Evolutionary conservation across 2,113 vertebrate species (phyloP).

Genomic region (Psilopsiagon aurifrons): DNA sequence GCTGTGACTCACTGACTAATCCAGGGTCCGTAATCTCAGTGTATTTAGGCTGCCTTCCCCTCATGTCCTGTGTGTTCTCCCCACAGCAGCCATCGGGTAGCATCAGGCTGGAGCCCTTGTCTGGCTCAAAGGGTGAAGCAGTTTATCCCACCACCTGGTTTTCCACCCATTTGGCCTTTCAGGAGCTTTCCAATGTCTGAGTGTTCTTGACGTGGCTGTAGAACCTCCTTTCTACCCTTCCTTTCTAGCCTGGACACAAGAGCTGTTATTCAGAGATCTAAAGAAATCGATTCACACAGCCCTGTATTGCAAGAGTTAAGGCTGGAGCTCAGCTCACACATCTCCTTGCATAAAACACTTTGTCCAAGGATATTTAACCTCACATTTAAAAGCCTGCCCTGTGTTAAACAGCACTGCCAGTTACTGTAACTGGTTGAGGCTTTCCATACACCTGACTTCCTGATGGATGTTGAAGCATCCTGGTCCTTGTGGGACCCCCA

Average conservation of each 20-base stretch:
- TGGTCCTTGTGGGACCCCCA: background rate
- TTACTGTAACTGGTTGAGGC: background rate
- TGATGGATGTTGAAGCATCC: background rate
- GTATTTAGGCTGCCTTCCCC: background rate
- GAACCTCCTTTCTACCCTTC: background rate
- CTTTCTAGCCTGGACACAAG: background rate
- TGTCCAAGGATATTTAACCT: background rate
- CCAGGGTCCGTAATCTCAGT: background rate
- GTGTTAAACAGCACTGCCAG: background rate
- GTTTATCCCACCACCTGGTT: background rate
- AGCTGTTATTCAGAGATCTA: background rate
- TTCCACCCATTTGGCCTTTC: background rate
- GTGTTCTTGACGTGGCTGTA: background rate
- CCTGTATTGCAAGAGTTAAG: background rate
- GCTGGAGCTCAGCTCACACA: background rate
- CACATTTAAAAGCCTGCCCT: background rate
- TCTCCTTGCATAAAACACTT: background rate
- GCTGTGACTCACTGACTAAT: background rate
- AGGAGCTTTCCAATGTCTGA: background rate
- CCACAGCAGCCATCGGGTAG: accelerated
- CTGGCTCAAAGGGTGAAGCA: background rate
- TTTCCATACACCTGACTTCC: background rate
- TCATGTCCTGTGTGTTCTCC: accelerated
- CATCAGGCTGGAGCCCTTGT: background rate
- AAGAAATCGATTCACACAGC: background rate